phyloP scores from a whole-genome alignment of 2,113 vertebrate species.

The Lycaon pictus region DNA sequence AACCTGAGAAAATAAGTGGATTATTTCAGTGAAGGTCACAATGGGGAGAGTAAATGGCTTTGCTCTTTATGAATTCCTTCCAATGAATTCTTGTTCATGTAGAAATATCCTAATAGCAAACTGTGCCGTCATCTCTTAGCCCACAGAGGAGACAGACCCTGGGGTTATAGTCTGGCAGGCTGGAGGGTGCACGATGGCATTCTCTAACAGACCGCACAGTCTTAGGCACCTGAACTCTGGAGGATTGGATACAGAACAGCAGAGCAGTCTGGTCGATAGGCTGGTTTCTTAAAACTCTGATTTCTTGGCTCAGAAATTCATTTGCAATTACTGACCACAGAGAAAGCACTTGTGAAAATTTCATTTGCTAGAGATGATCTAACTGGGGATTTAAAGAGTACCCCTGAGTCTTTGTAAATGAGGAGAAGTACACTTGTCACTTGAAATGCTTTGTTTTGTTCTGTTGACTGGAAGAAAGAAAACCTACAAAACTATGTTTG shows the following conservation, averaged over 20 bases:
- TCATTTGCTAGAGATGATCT: slow-evolving; percentile 37
- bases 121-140: not conserved
- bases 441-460: slow-evolving; percentile 62
- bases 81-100: not conserved
- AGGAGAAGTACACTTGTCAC: not conserved
- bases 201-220: fast-evolving
- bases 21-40: not conserved
- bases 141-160: not conserved
- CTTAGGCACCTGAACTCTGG: not conserved
- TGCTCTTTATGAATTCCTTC: not conserved
- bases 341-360: slow-evolving; percentile 22
- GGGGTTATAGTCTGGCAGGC: no score
- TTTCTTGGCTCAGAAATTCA: slow-evolving; percentile 54
- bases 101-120: not conserved
- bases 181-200: not conserved
- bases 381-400: slow-evolving; percentile 26
- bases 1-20: not conserved
- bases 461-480: not conserved
- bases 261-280: not conserved
- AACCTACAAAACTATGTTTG: not conserved
- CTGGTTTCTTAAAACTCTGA: not conserved
- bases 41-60: not conserved
- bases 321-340: slow-evolving; percentile 55
- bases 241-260: fast-evolving
- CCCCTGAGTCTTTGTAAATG: not conserved